Base-by-base conservation (phyloP, 2,888 invertebrate species). In the Watsonalla binaria region DNA sequence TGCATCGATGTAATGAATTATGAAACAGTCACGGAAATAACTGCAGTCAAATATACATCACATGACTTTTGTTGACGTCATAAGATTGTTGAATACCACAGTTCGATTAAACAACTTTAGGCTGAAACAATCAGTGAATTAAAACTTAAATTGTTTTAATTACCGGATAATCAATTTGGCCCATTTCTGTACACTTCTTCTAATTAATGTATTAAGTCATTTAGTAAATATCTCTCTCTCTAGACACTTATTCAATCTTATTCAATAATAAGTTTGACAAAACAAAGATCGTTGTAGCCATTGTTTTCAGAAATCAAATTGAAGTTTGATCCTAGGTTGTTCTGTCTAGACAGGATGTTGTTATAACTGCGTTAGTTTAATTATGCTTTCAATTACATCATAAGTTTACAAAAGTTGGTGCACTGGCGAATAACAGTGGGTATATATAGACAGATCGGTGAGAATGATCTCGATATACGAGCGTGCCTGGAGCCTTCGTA, bases 1-100 rank as follows among this genome's bases (percentile, higher is more conserved):
- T 70, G 65, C 68, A 70, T 65, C 68, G 62, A 68, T 66, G 46
- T 15, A 50, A 45, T 48, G 51, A 45, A 51, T 51, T 51, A n/a
- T 51, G 24, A 42, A 6, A 34, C 11, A 7, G n/a, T 33, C n/a
- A 33, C 5, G 24, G 24, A 63, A 59, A 66, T 56, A 53, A 63
- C 68, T 61, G 53, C 61, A 42, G 11, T 42, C 1, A 11, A 14
- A 37, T 35, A 9, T 6, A 9, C 14, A 14, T 39, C 37, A 39
- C 6, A 48, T 14, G 14, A 46, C 11, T 42, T 15, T 46, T 46
- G 9, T 15, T 14, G 13, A 46, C 46, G 0, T 46, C 14, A 7
- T 6, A 11, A 11, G 11, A 42, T 42, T 8, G 11, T 42, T 42
- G 9, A 42, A 42, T 5, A 2, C 7, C 37, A 37, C 37, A 5